These are phyloP conservation scores for Meles meles DNA, from an alignment of 2,113 vertebrate genomes.

Conservation along the genomic window DNA sequence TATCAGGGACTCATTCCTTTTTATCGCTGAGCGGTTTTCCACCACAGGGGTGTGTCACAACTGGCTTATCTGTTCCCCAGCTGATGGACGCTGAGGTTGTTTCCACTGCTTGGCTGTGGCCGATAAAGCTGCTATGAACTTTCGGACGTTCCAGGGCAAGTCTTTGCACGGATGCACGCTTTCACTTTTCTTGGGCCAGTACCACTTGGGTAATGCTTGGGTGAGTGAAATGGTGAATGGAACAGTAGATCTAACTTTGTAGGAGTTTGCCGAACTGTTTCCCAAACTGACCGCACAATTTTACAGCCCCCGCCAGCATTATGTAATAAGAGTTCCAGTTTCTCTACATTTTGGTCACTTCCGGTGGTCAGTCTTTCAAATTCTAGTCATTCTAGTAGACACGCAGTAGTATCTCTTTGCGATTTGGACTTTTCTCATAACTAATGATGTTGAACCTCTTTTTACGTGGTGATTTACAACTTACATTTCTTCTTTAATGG, in stretches of 20 bases:
- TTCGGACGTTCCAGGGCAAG: not conserved
- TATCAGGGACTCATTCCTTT: not conserved
- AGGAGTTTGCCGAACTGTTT: not conserved
- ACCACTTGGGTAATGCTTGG: not conserved
- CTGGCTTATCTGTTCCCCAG: not conserved
- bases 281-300: not conserved
- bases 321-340: not conserved
- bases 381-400: not conserved
- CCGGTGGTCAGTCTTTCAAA: not conserved
- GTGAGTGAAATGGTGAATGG: not conserved
- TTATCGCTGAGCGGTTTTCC: not conserved
- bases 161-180: not conserved
- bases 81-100: not conserved
- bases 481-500: not conserved
- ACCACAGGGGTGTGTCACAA: rapidly evolving
- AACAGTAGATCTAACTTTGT: not conserved
- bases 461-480: not conserved
- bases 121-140: not conserved
- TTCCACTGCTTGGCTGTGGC: not conserved
- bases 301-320: not conserved
- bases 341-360: not conserved
- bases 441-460: not conserved
- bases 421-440: not conserved
- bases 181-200: not conserved
- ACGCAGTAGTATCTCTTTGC: not conserved